Evolutionary conservation across 2,797 vertebrate genomes (phyloP).

Genomic region (Silurus aristotelis): DNA sequence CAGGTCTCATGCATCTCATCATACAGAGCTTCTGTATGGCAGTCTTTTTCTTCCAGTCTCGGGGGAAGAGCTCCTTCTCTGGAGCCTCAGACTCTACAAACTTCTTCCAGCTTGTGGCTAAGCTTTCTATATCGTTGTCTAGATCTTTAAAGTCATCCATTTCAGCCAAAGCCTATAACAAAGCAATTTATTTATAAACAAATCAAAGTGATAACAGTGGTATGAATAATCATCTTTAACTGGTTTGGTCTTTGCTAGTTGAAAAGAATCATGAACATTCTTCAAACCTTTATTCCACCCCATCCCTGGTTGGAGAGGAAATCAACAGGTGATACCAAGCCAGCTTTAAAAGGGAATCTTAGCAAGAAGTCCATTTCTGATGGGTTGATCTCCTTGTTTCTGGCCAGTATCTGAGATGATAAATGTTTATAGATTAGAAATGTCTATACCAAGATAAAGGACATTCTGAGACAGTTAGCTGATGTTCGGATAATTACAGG

Average conservation of each 20-base stretch:
- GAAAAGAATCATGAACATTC: slow-evolving; percentile 27
- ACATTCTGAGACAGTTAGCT: not conserved
- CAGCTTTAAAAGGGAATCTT: slow-evolving; percentile 81
- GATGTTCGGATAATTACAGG: no score
- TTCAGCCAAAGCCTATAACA: slow-evolving; percentile 72
- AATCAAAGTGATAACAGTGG: not conserved
- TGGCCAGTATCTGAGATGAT: slow-evolving; percentile 80
- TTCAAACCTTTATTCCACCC: slow-evolving; percentile 91
- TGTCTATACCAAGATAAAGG: not conserved
- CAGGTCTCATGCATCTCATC: slow-evolving; percentile 86
- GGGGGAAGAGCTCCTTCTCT: slow-evolving; percentile 91
- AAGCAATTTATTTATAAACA: slow-evolving; percentile 56
- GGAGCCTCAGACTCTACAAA: slow-evolving; percentile 91
- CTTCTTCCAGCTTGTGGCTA: slow-evolving; percentile 92
- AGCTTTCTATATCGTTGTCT: slow-evolving; percentile 90
- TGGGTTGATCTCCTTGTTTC: slow-evolving; percentile 82
- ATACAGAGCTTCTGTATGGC: slow-evolving; percentile 88
- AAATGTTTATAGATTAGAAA: not conserved
- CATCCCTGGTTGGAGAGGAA: slow-evolving; percentile 89
- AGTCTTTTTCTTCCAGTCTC: slow-evolving; percentile 93
- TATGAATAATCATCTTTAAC: not conserved
- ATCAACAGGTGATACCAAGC: slow-evolving; percentile 83
- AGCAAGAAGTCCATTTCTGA: slow-evolving; percentile 89
- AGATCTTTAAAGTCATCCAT: slow-evolving; percentile 90
- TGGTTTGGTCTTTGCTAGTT: not conserved